phyloP scores from a whole-genome alignment of 2,113 vertebrate species.

The Cheirogaleus medius region DNA sequence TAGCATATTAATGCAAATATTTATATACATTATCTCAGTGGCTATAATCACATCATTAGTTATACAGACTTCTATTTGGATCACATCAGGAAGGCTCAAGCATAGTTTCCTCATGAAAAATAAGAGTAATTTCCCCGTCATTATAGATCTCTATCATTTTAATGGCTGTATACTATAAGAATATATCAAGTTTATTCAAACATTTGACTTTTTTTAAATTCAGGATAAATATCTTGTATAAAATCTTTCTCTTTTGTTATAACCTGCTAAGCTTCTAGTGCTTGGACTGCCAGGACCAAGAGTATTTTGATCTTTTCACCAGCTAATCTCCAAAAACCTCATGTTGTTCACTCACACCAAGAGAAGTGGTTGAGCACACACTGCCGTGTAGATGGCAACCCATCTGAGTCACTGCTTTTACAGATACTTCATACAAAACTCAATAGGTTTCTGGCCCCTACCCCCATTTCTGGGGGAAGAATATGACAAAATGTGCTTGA shows the following conservation, averaged over 20 bases:
- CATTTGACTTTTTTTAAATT: background rate
- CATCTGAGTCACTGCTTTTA: background rate
- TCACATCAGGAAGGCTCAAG: background rate
- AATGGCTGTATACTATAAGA: background rate
- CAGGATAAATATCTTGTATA: background rate
- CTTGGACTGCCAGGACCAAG: background rate
- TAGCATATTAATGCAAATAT: no score
- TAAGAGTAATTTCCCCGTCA: background rate
- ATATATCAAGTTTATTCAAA: background rate
- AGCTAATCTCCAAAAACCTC: background rate
- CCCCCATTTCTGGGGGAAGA: background rate
- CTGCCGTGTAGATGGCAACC: background rate
- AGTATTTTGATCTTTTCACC: background rate
- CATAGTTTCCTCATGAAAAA: background rate
- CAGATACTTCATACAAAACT: background rate
- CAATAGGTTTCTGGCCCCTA: background rate
- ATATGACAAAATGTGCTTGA: background rate
- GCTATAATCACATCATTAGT: background rate
- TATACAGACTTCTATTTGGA: background rate
- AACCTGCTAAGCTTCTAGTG: background rate
- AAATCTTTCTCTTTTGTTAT: background rate
- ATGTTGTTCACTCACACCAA: background rate
- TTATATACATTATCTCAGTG: background rate
- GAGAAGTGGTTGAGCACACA: background rate
- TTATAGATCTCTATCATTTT: background rate